Percentiles rank a stretch among this genome's conserved stretches.
Conservation (phyloP, 2,888 invertebrate species). For the Operophtera brumata region DNA sequence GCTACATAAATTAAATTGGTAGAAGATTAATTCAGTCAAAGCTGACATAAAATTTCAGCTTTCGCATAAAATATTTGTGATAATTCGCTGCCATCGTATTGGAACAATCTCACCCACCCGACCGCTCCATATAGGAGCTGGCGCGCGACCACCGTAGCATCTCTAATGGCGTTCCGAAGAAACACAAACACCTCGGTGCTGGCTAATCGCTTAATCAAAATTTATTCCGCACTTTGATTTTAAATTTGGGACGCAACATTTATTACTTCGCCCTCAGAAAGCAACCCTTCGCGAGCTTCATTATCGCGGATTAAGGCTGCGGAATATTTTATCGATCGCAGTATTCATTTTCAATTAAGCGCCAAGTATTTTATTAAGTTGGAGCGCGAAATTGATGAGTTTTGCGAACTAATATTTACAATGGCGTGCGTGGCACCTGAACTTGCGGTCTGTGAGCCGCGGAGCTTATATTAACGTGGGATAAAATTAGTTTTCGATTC, state of each 20-base stretch:
- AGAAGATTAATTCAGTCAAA: background rate
- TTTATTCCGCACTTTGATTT: conserved; percentile 81
- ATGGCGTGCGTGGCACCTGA: conserved; percentile 66
- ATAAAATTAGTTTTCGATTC: conserved; percentile 31
- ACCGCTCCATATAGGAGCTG: conserved; percentile 26
- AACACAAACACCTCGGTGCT: conserved; percentile 70
- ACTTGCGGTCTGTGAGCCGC: conserved; percentile 44
- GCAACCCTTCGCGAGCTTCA: conserved; percentile 78
- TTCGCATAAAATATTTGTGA: background rate
- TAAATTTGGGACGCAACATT: conserved; percentile 80
- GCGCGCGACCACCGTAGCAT: conserved; percentile 40
- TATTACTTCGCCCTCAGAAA: conserved; percentile 74
- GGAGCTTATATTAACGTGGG: conserved; percentile 27
- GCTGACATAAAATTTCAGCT: background rate
- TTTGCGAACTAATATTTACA: conserved; percentile 80
- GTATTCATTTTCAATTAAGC: conserved; percentile 82
- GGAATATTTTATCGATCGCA: conserved; percentile 80
- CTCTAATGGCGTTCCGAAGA: conserved; percentile 59
- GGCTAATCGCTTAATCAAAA: conserved; percentile 81
- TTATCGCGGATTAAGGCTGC: conserved; percentile 80
- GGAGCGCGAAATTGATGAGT: conserved; percentile 79
- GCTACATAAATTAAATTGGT: no score
- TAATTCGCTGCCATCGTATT: background rate
- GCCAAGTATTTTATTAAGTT: conserved; percentile 81
- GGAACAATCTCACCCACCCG: background rate